phyloP scores from a whole-genome alignment of 2,797 vertebrate species.

The Rachycentron canadum region DNA sequence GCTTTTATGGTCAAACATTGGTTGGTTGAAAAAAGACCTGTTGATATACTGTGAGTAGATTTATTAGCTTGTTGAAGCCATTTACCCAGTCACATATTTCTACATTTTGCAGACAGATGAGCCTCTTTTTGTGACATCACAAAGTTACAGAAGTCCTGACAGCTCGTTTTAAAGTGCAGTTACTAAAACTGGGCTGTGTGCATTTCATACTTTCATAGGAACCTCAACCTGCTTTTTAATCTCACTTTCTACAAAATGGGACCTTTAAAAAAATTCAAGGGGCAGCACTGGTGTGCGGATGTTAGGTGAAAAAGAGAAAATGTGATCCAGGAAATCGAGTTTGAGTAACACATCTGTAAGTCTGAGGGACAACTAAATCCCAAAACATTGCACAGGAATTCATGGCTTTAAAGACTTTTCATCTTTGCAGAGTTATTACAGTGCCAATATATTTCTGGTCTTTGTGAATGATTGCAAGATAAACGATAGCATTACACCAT shows the following conservation, averaged over 20 bases:
- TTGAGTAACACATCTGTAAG: neutral
- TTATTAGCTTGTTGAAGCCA: neutral
- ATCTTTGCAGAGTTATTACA: neutral
- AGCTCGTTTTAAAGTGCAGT: neutral
- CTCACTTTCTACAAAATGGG: no score
- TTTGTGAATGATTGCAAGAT: neutral
- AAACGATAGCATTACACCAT: neutral
- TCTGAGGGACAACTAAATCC: neutral
- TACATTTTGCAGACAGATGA: neutral
- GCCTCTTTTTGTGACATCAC: neutral
- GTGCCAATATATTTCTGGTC: neutral
- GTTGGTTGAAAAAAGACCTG: slow-evolving; percentile 31
- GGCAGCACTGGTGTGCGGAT: neutral
- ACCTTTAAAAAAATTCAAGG: neutral
- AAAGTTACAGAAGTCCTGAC: neutral
- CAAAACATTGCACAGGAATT: neutral
- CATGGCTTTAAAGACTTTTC: neutral
- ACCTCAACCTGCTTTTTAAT: neutral
- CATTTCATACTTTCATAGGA: neutral
- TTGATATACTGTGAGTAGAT: slow-evolving; percentile 37
- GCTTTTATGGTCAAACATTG: slow-evolving; percentile 13
- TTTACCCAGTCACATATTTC: neutral
- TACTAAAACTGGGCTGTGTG: neutral
- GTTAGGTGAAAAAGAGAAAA: neutral
- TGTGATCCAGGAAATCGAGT: slow-evolving; percentile 8